Evolutionary conservation across 2,797 vertebrate genomes (phyloP), one percentile per base, ranked within the genome.

Genomic region (Artibeus jamaicensis): DNA sequence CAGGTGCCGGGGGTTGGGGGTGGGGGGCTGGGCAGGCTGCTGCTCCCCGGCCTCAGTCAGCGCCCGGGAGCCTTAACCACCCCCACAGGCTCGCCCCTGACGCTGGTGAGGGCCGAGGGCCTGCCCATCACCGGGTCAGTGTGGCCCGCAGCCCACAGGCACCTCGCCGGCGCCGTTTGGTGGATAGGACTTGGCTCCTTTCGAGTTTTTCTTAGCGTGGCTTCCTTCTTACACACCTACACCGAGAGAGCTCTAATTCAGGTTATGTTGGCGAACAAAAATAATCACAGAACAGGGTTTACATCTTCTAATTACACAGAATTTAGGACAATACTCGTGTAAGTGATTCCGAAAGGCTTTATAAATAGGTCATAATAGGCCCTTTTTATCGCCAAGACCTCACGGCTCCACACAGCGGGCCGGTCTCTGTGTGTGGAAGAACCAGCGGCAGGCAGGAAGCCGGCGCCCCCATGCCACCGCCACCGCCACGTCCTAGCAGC

Each of bases 251-350:
- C 39, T 50, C 90, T 86, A 92, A 97, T 97, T 87, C 82, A 88
- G 97, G 96, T 93, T 97, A 96, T 3, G 24, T 9, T 44, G 73
- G 39, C 26, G 44, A 68, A 68, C 55, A 59, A 65, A 96, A 95
- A 95, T 82, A 93, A 95, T 94, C 93, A 50, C 8, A 0, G 24
- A 74, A 73, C 11, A 8, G 59, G 44, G 37, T 78, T 90, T 85
- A 3, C 65, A 4, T 87, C 94, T 88, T 86, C 97, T 92, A 93
- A 95, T 97, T 94, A 92, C 53, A 84, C 12, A 34, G 92, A 96
- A 97, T 97, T 96, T 93, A 95, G 97, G 97, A 94, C 96, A 37
- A 92, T 24, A 88, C 68, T 65, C 77, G 2, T 5, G 71, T 5
- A 79, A 78, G 88, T 12, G 92, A 76, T 83, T 92, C 91, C 59